Evolutionary conservation across 2,797 vertebrate genomes (phyloP).

Genomic region (Galaxias olidus): DNA sequence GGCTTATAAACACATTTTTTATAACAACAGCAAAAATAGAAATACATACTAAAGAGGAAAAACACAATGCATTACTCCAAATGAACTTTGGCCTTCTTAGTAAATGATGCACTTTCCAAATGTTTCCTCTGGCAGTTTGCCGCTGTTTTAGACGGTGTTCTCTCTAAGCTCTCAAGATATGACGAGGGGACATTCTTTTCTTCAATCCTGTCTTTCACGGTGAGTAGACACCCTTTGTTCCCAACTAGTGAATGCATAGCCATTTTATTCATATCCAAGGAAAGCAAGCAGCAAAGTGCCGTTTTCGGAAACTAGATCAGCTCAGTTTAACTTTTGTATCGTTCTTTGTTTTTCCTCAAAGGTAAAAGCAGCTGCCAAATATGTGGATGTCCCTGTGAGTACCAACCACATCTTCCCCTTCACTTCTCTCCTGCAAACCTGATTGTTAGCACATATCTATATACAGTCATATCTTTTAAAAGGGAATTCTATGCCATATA

Average conservation of each 20-base stretch:
- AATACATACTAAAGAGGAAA: no score
- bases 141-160: conserved; percentile 87
- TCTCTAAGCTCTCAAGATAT: conserved; percentile 93
- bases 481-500: background rate
- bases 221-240: conserved; percentile 72
- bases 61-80: no score
- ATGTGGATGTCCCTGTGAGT: conserved; percentile 97
- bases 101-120: background rate
- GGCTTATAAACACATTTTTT: no score
- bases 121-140: conserved; percentile 74
- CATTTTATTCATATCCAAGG: conserved; percentile 33
- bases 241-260: conserved; percentile 21
- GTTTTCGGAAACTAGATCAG: conserved; percentile 51
- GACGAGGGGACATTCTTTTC: conserved; percentile 98
- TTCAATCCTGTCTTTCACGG: conserved; percentile 95
- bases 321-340: conserved; percentile 42
- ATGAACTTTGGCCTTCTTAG: background rate
- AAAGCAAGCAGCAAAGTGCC: conserved; percentile 24
- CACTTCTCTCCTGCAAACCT: conserved; percentile 8
- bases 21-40: background rate
- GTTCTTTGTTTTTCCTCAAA: conserved; percentile 54
- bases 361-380: conserved; percentile 97
- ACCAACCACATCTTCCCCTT: conserved; percentile 20
- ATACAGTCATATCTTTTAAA: conserved; percentile 16
- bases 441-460: conserved; percentile 27